A percentile compares a stretch with the other conserved stretches of the same genome.
Evolutionary conservation across 2,888 invertebrate species (phyloP).

Genomic region (Caenorhabditis becei): DNA sequence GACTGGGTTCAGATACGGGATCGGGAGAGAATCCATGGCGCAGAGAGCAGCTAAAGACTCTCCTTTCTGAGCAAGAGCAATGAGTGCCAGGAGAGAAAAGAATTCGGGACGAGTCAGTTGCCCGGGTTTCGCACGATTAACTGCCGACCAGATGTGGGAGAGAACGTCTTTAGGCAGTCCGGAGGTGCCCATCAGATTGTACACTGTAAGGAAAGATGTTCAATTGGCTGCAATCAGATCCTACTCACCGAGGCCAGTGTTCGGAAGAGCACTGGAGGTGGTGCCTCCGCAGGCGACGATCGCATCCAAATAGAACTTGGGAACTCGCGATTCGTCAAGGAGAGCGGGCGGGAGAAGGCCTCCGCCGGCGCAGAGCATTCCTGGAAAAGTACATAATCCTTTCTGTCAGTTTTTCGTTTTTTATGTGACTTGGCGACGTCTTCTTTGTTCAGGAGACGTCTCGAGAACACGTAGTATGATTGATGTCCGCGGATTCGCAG

Average conservation of each 20-base stretch:
- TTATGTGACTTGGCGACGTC: constrained; percentile 3
- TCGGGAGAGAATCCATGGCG: constrained; percentile 72
- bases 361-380: constrained; percentile 71
- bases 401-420: constrained; percentile 4
- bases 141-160: constrained; percentile 83
- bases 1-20: constrained; percentile 72
- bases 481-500: not conserved
- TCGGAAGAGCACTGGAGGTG: constrained; percentile 67
- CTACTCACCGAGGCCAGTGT: constrained; percentile 71
- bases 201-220: constrained; percentile 79
- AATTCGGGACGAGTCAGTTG: constrained; percentile 83
- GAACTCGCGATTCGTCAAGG: constrained; percentile 76
- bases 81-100: constrained; percentile 83
- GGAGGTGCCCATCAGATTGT: constrained; percentile 83
- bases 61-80: constrained; percentile 82
- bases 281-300: constrained; percentile 75
- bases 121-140: constrained; percentile 83
- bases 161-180: constrained; percentile 83
- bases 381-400: constrained; percentile 42
- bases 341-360: constrained; percentile 77
- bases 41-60: constrained; percentile 76
- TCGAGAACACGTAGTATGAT: not conserved
- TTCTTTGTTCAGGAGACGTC: not conserved
- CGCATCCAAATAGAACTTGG: constrained; percentile 77
- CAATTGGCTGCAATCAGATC: constrained; percentile 5